These are phyloP conservation scores for Eudasyphora cyanicolor DNA, from an alignment of 2,888 invertebrate genomes.

Conservation along the genomic window DNA sequence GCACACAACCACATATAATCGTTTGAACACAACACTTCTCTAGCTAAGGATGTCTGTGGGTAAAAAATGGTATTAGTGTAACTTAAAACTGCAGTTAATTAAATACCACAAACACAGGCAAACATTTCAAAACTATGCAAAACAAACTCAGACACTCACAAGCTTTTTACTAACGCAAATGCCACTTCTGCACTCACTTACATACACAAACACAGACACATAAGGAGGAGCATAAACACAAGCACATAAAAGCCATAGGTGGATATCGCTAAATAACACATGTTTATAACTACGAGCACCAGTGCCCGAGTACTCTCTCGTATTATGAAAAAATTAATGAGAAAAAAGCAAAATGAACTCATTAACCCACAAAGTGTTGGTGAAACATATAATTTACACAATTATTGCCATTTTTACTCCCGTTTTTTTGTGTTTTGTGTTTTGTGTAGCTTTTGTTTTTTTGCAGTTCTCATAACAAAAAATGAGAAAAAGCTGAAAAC, in stretches of 20 bases:
- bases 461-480: neutral
- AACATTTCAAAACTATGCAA: neutral
- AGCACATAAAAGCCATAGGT: neutral
- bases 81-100: conserved; percentile 27
- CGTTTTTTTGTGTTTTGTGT: neutral
- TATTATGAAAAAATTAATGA: neutral
- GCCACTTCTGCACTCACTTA: neutral
- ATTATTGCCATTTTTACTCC: conserved; percentile 34
- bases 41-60: neutral
- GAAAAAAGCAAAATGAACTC: conserved; percentile 47
- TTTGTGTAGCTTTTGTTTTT: neutral
- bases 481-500: neutral
- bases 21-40: no score
- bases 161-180: neutral
- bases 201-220: neutral
- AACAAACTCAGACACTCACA: neutral
- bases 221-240: no score
- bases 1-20: no score
- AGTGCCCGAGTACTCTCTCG: no score
- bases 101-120: conserved; percentile 1
- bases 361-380: conserved; percentile 61
- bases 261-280: neutral
- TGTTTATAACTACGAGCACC: neutral
- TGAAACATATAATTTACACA: conserved; percentile 44
- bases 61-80: neutral